phyloP scores from a whole-genome alignment of 2,113 vertebrate genomes.

The Aythya baeri region DNA sequence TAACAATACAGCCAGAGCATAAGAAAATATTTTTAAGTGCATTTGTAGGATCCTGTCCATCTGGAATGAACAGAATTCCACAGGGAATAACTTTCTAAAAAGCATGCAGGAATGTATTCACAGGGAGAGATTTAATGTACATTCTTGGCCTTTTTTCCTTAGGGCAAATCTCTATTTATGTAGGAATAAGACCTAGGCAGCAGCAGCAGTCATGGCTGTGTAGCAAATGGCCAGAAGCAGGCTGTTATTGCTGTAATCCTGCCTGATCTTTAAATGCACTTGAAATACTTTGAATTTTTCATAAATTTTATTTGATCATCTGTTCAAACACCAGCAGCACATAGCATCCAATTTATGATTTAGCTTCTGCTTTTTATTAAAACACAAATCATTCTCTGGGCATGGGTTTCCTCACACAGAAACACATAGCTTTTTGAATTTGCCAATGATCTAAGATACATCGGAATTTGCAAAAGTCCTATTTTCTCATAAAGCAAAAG shows the following conservation, averaged over 20 bases:
- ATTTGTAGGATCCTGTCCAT: neutral
- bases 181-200: neutral
- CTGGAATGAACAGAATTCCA: constrained; percentile 29
- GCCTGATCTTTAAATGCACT: neutral
- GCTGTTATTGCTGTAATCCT: neutral
- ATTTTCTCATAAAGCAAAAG: neutral
- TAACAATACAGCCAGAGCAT: neutral
- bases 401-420: neutral
- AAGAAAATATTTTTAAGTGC: neutral
- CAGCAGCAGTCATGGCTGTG: neutral
- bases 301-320: constrained; percentile 20
- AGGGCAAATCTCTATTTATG: constrained; percentile 14
- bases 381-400: neutral
- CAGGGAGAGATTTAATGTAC: neutral
- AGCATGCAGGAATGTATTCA: constrained; percentile 16
- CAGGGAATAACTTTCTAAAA: constrained; percentile 24
- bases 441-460: neutral
- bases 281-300: constrained; percentile 44
- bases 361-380: constrained; percentile 26
- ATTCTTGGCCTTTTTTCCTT: neutral
- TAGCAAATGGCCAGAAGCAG: constrained; percentile 15
- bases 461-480: neutral
- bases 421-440: neutral
- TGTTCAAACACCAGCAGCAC: neutral
- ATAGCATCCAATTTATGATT: neutral